These are phyloP conservation scores for Mylabris phalerata DNA, from an alignment of 1,140 invertebrate species.

Conservation along the genomic window DNA sequence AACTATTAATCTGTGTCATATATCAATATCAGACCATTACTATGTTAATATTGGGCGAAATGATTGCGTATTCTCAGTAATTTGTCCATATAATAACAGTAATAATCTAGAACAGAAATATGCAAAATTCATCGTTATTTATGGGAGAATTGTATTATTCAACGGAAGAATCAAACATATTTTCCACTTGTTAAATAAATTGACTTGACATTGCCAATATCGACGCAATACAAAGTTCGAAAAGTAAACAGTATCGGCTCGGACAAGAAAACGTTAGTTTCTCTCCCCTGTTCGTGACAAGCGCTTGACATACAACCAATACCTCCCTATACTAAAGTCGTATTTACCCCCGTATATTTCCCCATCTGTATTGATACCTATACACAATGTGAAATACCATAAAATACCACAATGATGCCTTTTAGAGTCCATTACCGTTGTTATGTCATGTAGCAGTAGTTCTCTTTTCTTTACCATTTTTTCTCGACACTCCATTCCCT, in stretches of 20 bases:
- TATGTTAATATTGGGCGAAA: too few species aligned
- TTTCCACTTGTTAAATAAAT: conserved; percentile 2
- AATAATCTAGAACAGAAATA: too few species aligned
- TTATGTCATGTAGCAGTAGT: conserved; percentile 13
- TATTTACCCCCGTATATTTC: conserved; percentile 8
- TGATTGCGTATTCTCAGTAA: too few species aligned
- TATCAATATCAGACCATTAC: too few species aligned
- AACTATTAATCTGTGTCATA: too few species aligned
- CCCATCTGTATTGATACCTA: conserved; percentile 6
- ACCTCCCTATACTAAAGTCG: neutral
- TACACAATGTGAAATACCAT: conserved; percentile 2
- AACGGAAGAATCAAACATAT: too few species aligned
- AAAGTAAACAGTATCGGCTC: conserved; percentile 10
- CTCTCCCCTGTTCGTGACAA: conserved; percentile 14
- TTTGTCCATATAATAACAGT: too few species aligned
- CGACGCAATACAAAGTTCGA: conserved; percentile 4
- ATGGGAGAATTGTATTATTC: too few species aligned
- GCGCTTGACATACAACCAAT: conserved; percentile 17
- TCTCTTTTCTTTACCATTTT: too few species aligned
- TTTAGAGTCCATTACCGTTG: conserved; percentile 23
- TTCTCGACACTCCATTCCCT: too few species aligned
- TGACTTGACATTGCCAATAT: conserved; percentile 14
- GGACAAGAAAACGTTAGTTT: conserved; percentile 14
- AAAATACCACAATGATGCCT: conserved; percentile 25
- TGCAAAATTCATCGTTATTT: too few species aligned